Conservation (phyloP, 2,888 invertebrate species). For the Plebejus melissa region DNA sequence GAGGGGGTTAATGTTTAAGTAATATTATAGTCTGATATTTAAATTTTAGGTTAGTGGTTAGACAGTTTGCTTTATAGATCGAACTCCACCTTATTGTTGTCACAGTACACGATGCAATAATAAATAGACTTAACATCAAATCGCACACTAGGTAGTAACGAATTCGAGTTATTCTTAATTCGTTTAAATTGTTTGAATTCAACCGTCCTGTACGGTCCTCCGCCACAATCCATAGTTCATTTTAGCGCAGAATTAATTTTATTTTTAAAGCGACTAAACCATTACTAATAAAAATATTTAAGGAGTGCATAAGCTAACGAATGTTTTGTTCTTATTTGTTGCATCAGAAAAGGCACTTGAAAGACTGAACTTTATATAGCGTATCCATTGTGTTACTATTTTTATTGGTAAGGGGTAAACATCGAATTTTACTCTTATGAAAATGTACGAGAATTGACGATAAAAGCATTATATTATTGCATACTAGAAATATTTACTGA, state of each 20-base stretch:
- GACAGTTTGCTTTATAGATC: conserved; percentile 20
- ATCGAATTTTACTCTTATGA: not conserved
- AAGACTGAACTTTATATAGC: no score
- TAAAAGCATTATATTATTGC: not conserved
- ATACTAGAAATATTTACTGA: not conserved
- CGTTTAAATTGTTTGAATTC: not conserved
- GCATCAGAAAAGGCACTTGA: no score
- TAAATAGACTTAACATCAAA: conserved; percentile 11
- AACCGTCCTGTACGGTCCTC: not conserved
- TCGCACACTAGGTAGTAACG: conserved; percentile 14
- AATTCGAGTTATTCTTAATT: not conserved
- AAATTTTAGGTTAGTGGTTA: conserved; percentile 13
- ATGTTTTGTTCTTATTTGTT: no score
- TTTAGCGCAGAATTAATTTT: not conserved
- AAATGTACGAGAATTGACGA: conserved; percentile 1
- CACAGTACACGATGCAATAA: conserved; percentile 21
- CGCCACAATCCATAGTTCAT: not conserved
- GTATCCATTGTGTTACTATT: no score
- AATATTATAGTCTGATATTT: conserved; percentile 16
- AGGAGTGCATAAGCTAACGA: no score
- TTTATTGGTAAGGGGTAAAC: no score
- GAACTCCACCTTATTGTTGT: conserved; percentile 9
- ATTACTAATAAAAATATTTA: not conserved
- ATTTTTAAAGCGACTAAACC: not conserved
- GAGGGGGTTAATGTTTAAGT: conserved; percentile 14